Conservation (phyloP, 1,140 invertebrate species). For the Atta colombica region DNA sequence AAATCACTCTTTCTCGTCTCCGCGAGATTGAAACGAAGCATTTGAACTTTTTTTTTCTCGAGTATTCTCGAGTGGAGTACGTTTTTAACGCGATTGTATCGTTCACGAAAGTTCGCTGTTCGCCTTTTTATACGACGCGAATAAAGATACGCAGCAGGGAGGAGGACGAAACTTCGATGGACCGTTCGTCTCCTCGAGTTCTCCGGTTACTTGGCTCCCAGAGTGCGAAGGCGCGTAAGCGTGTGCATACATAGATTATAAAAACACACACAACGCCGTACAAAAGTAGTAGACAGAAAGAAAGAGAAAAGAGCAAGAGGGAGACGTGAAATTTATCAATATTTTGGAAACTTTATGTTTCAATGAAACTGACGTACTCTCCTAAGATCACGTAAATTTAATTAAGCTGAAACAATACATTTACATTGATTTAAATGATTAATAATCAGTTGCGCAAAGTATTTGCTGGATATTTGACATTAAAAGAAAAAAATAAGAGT, state of each 20-base stretch:
- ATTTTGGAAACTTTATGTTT: conserved; percentile 40
- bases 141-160: conserved; percentile 50
- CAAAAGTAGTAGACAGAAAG: conserved; percentile 3
- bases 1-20: conserved; percentile 49
- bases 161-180: conserved; percentile 53
- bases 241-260: not conserved
- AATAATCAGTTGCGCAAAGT: conserved; percentile 19
- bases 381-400: conserved; percentile 6
- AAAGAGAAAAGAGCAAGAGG: conserved; percentile 6
- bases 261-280: conserved; percentile 33
- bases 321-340: conserved; percentile 41
- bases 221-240: conserved; percentile 34
- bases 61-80: not conserved
- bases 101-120: conserved; percentile 33
- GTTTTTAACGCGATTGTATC: conserved; percentile 26
- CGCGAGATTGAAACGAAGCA: not conserved
- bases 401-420: conserved; percentile 24
- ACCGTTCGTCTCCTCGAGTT: conserved; percentile 50
- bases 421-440: conserved; percentile 20
- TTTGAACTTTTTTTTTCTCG: conserved; percentile 22
- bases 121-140: conserved; percentile 37
- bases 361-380: conserved; percentile 12
- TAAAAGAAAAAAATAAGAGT: not conserved
- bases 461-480: not conserved
- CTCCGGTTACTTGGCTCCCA: conserved; percentile 67